Evolutionary conservation across 1,140 invertebrate species (phyloP).

Genomic region (Drosophila ficusphila): DNA sequence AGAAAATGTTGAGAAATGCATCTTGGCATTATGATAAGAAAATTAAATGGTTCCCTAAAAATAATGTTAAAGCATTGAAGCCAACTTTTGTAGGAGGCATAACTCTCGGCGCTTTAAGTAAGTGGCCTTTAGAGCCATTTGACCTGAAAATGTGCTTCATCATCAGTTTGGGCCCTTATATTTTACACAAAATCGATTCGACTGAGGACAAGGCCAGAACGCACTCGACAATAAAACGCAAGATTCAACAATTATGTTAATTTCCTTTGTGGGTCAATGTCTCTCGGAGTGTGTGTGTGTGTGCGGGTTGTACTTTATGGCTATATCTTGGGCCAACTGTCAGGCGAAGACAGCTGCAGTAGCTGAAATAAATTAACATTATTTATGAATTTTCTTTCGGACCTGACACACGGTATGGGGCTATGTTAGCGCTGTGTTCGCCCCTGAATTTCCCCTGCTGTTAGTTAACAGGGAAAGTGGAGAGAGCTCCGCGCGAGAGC

Average conservation of each 20-base stretch:
- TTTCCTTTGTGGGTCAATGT: constrained; percentile 75
- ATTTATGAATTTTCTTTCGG: constrained; percentile 53
- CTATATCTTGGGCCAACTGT: constrained; percentile 50
- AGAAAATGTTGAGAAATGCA: background rate
- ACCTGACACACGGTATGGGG: constrained; percentile 11
- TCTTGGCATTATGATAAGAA: too few relatives aligned
- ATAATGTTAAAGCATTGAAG: too few relatives aligned
- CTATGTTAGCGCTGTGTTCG: background rate
- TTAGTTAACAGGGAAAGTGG: constrained; percentile 7
- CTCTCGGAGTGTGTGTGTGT: constrained; percentile 15
- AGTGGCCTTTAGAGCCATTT: background rate
- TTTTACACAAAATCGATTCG: constrained; percentile 46
- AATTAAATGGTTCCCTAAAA: too few relatives aligned
- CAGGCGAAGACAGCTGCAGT: constrained; percentile 54
- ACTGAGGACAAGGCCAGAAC: constrained; percentile 37
- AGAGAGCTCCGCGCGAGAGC: background rate
- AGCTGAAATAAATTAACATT: constrained; percentile 60
- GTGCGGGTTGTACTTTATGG: constrained; percentile 44
- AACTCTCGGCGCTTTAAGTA: background rate
- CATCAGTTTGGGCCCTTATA: constrained; percentile 12
- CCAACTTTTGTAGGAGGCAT: too few relatives aligned
- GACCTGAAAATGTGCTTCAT: constrained; percentile 5
- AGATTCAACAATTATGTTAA: constrained; percentile 77
- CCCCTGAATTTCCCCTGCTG: constrained; percentile 60
- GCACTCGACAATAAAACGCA: constrained; percentile 67